A percentile compares a stretch with the other conserved stretches of the same genome.
These are phyloP conservation scores for Masnerella sp. DNA, from an alignment of 2,888 invertebrate species.

Conservation along the genomic window DNA sequence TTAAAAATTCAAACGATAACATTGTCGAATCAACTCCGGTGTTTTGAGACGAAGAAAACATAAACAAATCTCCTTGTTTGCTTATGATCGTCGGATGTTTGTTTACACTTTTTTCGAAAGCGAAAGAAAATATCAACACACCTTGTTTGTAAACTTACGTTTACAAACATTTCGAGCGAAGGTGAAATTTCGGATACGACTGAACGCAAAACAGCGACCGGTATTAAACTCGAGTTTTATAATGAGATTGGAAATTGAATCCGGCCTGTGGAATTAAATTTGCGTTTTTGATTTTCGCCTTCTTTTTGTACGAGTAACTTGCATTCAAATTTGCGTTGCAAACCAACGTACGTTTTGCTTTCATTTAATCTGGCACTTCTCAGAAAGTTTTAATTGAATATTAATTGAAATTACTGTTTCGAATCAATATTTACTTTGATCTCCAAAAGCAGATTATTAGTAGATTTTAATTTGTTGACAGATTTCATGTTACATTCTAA, in stretches of 20 bases:
- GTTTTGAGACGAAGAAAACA: conserved; percentile 7
- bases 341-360: too few relatives aligned
- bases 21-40: conserved; percentile 2
- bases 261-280: not conserved
- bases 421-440: too few relatives aligned
- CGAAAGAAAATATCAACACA: conserved; percentile 1
- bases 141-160: not conserved
- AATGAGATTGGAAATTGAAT: too few relatives aligned
- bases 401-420: too few relatives aligned
- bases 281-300: not conserved
- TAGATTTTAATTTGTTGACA: too few relatives aligned
- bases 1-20: conserved; percentile 10
- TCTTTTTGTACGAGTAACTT: too few relatives aligned
- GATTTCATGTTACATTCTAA: too few relatives aligned
- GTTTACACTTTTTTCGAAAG: conserved; percentile 11
- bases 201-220: not conserved
- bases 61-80: conserved; percentile 3
- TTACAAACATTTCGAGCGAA: not conserved
- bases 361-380: too few relatives aligned
- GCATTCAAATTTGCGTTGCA: too few relatives aligned
- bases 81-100: not conserved
- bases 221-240: too few relatives aligned
- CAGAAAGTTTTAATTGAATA: too few relatives aligned
- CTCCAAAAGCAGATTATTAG: too few relatives aligned
- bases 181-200: not conserved